Evolutionary conservation across 2,113 vertebrate species (phyloP).

Genomic region (Antigone vipio): DNA sequence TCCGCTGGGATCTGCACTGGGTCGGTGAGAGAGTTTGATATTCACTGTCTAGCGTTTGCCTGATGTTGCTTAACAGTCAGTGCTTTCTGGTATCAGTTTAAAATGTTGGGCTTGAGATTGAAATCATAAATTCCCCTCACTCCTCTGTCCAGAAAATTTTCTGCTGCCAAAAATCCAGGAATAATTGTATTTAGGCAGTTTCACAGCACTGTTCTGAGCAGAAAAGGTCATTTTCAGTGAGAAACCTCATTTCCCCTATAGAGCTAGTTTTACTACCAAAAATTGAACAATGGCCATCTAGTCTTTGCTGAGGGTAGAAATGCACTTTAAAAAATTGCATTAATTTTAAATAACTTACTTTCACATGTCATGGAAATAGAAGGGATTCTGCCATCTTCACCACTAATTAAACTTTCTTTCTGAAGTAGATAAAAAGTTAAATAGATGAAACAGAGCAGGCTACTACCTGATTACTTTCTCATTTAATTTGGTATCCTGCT

Average conservation of each 20-base stretch:
- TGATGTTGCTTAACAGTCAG: neutral
- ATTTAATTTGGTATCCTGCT: neutral
- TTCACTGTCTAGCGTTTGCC: neutral
- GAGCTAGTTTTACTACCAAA: conserved; percentile 20
- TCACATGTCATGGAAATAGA: neutral
- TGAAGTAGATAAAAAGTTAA: neutral
- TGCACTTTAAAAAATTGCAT: neutral
- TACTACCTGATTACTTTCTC: neutral
- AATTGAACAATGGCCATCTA: neutral
- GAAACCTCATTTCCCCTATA: neutral
- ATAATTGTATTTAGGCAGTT: neutral
- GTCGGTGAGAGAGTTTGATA: neutral
- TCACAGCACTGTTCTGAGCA: neutral
- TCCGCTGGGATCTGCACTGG: neutral
- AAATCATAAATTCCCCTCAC: neutral
- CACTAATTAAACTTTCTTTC: neutral
- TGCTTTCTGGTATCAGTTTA: neutral
- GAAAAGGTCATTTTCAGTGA: neutral
- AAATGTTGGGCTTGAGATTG: neutral
- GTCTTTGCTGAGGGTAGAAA: neutral
- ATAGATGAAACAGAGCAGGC: neutral
- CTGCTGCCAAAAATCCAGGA: neutral
- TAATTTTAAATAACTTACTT: neutral
- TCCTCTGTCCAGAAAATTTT: neutral
- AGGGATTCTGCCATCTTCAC: neutral